Base-by-base conservation (phyloP, 2,113 vertebrate species). In the Callospermophilus lateralis region DNA sequence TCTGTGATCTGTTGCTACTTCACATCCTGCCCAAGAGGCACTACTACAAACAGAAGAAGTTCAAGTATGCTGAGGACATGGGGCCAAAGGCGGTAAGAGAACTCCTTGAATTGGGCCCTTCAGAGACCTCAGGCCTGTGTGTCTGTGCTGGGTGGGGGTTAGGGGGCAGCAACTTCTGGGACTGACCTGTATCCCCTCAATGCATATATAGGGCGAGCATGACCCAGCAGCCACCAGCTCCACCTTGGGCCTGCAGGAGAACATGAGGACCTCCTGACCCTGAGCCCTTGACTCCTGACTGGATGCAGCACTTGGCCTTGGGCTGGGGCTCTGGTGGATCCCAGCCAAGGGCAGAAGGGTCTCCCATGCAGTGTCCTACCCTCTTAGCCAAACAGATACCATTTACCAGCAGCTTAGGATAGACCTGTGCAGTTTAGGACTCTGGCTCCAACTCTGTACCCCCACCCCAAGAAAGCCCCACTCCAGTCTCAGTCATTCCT, bases 11-110 rank as follows among this genome's bases (percentile, higher is more conserved):
- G 96, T 97, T 99, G 48, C 98, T 99, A 84, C 98, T 99, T 17
- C 98, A 99, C 96, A 98, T 99, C 80, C 98, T 99, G 42, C 99
- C 99, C 26, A 99, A 99, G 98, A 99, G 99, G 81, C 98, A 99
- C 95, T 99, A 99, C 97, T 99, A 99, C 98, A 99, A 99, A 97
- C 99, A 99, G 97, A 99, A 99, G 99, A 99, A 99, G 97, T 99
- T 99, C 98, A 99, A 99, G 98, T 98, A 99, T 0, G 99, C 99
- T 0, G 98, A 99, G 42, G 89, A 51, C 4, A 97, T 98, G 6
- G 91, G 48, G 6, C 53, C 90, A 3, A 58, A 34, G 39, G 37
- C 93, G 93, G 98, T 99, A 79, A 98, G 99, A 97, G 67, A 76
- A 53, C 34, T n/a, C 30, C 76, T 16, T 0, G 0, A 30, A 3